These are phyloP conservation scores for Tenthredo livida DNA, from an alignment of 2,888 invertebrate genomes.

Conservation along the genomic window DNA sequence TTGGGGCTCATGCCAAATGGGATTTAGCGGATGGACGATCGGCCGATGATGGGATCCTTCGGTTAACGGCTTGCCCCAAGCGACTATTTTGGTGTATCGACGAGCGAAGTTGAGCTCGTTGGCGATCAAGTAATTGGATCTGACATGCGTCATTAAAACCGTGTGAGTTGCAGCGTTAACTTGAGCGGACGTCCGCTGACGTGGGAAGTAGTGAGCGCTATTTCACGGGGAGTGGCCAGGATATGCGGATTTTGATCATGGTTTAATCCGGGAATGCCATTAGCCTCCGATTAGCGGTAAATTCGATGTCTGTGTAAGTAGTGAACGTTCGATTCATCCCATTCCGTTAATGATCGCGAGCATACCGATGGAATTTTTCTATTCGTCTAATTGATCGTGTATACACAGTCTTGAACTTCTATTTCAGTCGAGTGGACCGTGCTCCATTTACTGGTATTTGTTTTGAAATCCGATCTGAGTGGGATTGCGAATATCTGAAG, in stretches of 20 bases:
- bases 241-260: background rate
- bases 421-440: constrained; percentile 53
- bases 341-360: background rate
- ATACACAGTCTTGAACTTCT: background rate
- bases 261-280: background rate
- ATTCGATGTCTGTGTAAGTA: background rate
- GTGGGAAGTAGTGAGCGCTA: constrained; percentile 64
- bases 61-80: background rate
- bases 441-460: constrained; percentile 69
- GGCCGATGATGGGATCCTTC: background rate
- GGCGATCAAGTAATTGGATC: constrained; percentile 20
- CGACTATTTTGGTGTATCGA: background rate
- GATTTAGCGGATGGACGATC: constrained; percentile 25
- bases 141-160: constrained; percentile 20
- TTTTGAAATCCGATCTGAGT: constrained; percentile 66
- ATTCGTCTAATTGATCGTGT: background rate
- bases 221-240: constrained; percentile 51
- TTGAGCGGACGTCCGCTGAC: constrained; percentile 63
- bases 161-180: constrained; percentile 64
- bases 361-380: background rate
- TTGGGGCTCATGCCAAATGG: background rate
- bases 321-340: background rate
- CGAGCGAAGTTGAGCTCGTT: background rate
- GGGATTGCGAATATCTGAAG: constrained; percentile 37
- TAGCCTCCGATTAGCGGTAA: background rate